Conservation (phyloP, 2,797 vertebrate species). For the Lacerta viridis region DNA sequence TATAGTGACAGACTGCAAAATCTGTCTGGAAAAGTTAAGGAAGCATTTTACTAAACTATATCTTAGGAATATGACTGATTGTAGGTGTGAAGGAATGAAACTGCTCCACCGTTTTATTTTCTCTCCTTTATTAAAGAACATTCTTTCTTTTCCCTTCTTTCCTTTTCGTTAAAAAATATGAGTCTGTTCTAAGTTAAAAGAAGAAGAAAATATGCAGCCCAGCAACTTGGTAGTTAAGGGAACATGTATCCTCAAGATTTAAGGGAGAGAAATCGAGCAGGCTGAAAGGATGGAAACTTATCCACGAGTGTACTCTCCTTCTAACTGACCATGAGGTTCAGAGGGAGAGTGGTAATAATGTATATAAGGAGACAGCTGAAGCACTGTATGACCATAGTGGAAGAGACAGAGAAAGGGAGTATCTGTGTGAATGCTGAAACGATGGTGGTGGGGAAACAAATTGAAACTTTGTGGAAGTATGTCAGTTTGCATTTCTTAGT, state of each 20-base stretch:
- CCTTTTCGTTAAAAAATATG: background rate
- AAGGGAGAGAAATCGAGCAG: background rate
- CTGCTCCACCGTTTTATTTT: background rate
- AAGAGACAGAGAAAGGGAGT: too few relatives aligned
- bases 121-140: background rate
- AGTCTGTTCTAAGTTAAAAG: background rate
- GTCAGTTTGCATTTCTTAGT: too few relatives aligned
- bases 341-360: background rate
- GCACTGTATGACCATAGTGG: too few relatives aligned
- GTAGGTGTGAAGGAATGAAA: background rate
- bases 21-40: background rate
- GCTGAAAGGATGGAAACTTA: background rate
- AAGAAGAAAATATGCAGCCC: background rate
- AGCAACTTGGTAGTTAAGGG: background rate
- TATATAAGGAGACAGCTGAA: background rate
- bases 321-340: background rate
- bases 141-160: background rate
- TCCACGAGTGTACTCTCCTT: background rate
- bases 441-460: too few relatives aligned
- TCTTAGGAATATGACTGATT: slow-evolving; percentile 28
- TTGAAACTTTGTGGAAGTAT: too few relatives aligned
- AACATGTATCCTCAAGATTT: background rate
- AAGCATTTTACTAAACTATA: slow-evolving; percentile 46
- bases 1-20: slow-evolving; percentile 54
- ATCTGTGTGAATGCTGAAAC: too few relatives aligned